A percentile compares a stretch with the other conserved stretches of the same genome.
These are phyloP conservation scores for Syngnathus floridae DNA, from an alignment of 2,113 vertebrate genomes.

Conservation along the genomic window DNA sequence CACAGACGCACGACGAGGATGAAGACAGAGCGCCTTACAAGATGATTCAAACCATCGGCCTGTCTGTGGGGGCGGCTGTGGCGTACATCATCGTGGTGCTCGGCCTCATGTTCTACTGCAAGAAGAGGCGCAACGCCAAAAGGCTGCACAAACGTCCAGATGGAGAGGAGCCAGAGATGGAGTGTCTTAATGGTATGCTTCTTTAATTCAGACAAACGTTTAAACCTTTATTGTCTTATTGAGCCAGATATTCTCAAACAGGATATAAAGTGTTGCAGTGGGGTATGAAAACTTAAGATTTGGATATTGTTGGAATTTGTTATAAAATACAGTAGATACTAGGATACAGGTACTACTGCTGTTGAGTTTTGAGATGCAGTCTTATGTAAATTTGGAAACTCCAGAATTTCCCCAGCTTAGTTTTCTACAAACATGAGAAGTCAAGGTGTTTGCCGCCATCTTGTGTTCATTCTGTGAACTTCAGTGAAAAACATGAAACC, in stretches of 20 bases:
- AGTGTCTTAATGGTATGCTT: constrained; percentile 85
- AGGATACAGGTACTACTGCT: not conserved
- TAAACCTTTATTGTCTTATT: not conserved
- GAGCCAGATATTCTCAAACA: not conserved
- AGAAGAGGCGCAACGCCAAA: constrained; percentile 90
- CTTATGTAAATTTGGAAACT: not conserved
- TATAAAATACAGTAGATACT: not conserved
- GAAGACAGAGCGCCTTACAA: constrained; percentile 86
- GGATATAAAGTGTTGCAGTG: not conserved
- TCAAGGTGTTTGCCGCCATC: constrained; percentile 49
- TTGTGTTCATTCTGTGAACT: constrained; percentile 31
- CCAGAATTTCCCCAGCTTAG: too few relatives aligned
- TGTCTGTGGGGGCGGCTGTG: constrained; percentile 91
- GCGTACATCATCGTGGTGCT: constrained; percentile 95
- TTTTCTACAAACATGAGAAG: not conserved
- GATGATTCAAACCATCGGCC: constrained; percentile 97
- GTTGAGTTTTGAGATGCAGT: not conserved
- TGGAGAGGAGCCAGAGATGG: constrained; percentile 94
- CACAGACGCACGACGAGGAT: constrained; percentile 19
- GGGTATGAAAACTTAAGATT: not conserved
- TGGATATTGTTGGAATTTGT: not conserved
- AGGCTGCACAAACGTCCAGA: constrained; percentile 82
- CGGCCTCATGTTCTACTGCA: constrained; percentile 99
- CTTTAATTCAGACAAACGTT: not conserved
- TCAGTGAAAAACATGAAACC: not conserved